Evolutionary conservation across 2,113 vertebrate species (phyloP), one percentile per base, ranked within the genome.

Genomic region (Desmodus rotundus): DNA sequence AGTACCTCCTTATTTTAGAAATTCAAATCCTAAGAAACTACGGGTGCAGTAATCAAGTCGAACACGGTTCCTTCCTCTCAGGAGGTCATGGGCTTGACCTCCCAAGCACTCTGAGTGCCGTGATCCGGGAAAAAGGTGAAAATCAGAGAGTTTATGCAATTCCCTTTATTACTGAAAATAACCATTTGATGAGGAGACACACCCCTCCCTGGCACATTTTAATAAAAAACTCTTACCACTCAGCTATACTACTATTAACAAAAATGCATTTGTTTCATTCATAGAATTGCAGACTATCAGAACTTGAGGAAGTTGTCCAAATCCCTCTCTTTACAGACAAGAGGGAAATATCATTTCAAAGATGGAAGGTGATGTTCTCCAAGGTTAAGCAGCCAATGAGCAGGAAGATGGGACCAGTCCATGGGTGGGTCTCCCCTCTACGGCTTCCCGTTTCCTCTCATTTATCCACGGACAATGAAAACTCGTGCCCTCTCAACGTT

Each of bases 1-100:
- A 89, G 19, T 45, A 4, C 17, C 43, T 56, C 10, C 38, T 82
- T n/a, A 7, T 73, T 76, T 88, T 47, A 91, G 89, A 88, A 85
- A 65, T 45, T 41, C 52, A 28, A 89, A 88, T 31, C 72, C 85
- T 67, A n/a, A 54, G 52, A 87, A 54, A 67, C 45, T 24, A 70
- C 14, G 41, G 19, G 20, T 4, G 24, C 2, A 28, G 13, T 28
- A 43, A 61, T 33, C 26, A 26, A 15, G 24, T 14, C 0, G 11
- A 61, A 31, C 0, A 11, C 26, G 19, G 1, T 33, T n/a, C 33
- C 1, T 20, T n/a, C 70, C 47, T n/a, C 28, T 31, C 47, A 13
- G n/a, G 9, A 41, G 0, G 28, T 24, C 28, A 4, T 16, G 19
- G 26, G 19, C 19, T 28, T 28, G 58, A 26, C 24, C 26, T 26